phyloP scores from a whole-genome alignment of 1,140 invertebrate genomes.

The Meloidogyne hapla region DNA sequence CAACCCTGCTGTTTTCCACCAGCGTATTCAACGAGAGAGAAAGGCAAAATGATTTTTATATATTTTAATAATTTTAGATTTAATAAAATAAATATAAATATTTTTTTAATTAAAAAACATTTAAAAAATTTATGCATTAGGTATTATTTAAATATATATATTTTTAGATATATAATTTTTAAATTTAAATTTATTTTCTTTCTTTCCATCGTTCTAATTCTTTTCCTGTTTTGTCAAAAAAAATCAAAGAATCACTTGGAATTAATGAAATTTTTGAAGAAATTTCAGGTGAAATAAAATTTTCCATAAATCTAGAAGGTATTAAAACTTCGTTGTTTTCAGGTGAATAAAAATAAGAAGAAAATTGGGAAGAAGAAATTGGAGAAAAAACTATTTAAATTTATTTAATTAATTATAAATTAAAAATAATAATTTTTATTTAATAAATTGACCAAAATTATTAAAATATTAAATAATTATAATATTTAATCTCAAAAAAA shows the following conservation, averaged over 20 bases:
- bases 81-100: no score
- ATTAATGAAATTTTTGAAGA: not conserved
- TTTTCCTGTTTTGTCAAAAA: not conserved
- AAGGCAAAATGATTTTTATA: no score
- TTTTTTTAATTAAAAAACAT: no score
- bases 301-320: not conserved
- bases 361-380: not conserved
- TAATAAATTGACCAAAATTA: no score
- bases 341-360: not conserved
- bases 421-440: no score
- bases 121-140: no score
- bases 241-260: constrained; percentile 3
- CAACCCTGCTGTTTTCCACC: no score
- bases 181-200: not conserved
- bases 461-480: no score
- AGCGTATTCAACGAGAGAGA: no score
- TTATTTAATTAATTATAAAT: not conserved
- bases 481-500: no score
- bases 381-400: not conserved
- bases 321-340: not conserved
- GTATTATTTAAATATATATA: no score
- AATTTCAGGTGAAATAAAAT: not conserved
- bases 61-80: no score
- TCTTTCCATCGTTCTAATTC: not conserved
- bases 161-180: not conserved